Conservation (phyloP, 1,140 invertebrate genomes). For the Tribolium madens region DNA sequence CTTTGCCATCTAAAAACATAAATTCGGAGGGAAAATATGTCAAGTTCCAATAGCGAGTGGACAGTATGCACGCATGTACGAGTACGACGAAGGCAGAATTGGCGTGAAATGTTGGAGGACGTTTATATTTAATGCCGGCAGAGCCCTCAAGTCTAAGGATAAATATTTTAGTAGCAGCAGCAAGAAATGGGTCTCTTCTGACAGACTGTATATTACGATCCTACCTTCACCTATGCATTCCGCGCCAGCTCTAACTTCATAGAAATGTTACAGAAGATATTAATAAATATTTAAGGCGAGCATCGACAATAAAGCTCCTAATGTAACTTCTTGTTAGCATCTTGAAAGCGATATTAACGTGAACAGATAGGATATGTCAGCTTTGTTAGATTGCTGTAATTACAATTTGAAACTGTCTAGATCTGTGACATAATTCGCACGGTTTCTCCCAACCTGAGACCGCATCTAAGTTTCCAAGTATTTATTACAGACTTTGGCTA, state of each 20-base stretch:
- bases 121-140: slow-evolving; percentile 51
- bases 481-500: slow-evolving; percentile 7
- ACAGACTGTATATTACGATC: slow-evolving; percentile 39
- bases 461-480: slow-evolving; percentile 13
- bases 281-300: slow-evolving; percentile 19
- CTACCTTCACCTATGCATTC: neutral
- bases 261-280: slow-evolving; percentile 9
- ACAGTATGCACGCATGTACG: slow-evolving; percentile 44
- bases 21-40: slow-evolving; percentile 33
- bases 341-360: slow-evolving; percentile 8
- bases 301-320: slow-evolving; percentile 1
- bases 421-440: slow-evolving; percentile 26
- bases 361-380: neutral
- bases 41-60: neutral
- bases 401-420: slow-evolving; percentile 7
- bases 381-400: slow-evolving; percentile 30
- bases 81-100: slow-evolving; percentile 45
- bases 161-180: slow-evolving; percentile 50
- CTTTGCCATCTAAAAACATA: neutral
- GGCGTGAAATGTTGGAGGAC: slow-evolving; percentile 45
- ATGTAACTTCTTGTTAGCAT: neutral
- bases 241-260: slow-evolving; percentile 18
- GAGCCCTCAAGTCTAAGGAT: slow-evolving; percentile 48
- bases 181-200: slow-evolving; percentile 49
- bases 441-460: slow-evolving; percentile 15